Evolutionary conservation across 2,888 invertebrate genomes (phyloP).

Genomic region (Theretra japonica): DNA sequence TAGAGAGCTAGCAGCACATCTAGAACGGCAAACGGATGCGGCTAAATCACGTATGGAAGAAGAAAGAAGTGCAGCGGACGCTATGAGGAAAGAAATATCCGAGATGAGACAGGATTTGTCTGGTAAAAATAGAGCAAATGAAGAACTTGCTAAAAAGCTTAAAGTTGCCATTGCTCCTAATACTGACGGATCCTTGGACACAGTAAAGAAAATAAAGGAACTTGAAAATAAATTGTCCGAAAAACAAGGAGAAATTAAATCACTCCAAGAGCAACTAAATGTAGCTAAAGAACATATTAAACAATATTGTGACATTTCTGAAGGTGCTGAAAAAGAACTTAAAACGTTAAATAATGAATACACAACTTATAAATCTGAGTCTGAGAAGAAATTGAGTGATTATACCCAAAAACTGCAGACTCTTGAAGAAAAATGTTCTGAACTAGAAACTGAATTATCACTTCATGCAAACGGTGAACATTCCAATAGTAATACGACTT

Average conservation of each 20-base stretch:
- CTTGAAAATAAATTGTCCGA: slow-evolving; percentile 87
- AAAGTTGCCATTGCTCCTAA: slow-evolving; percentile 86
- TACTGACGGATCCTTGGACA: slow-evolving; percentile 84
- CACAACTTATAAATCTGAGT: slow-evolving; percentile 83
- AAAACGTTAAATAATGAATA: slow-evolving; percentile 86
- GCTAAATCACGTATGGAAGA: slow-evolving; percentile 89
- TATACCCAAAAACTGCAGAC: slow-evolving; percentile 75
- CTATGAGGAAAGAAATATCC: slow-evolving; percentile 85
- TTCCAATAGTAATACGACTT: slow-evolving; percentile 67
- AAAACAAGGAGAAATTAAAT: slow-evolving; percentile 86
- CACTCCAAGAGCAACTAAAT: slow-evolving; percentile 89
- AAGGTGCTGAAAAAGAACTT: slow-evolving; percentile 91
- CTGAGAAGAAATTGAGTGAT: slow-evolving; percentile 84
- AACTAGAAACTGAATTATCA: slow-evolving; percentile 89
- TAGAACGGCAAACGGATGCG: slow-evolving; percentile 88
- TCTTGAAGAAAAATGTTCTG: slow-evolving; percentile 86
- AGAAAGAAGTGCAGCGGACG: slow-evolving; percentile 88
- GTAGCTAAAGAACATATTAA: slow-evolving; percentile 90
- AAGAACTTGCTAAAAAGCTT: slow-evolving; percentile 88
- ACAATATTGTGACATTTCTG: slow-evolving; percentile 94
- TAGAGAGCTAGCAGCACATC: slow-evolving; percentile 87
- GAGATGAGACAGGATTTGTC: slow-evolving; percentile 85
- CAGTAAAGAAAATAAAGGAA: slow-evolving; percentile 88
- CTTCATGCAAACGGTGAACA: slow-evolving; percentile 87
- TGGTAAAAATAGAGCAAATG: slow-evolving; percentile 86